Evolutionary conservation across 1,140 invertebrate species (phyloP), one percentile per base, ranked within the genome.

Genomic region (Trichomalopsis sarcophagae): DNA sequence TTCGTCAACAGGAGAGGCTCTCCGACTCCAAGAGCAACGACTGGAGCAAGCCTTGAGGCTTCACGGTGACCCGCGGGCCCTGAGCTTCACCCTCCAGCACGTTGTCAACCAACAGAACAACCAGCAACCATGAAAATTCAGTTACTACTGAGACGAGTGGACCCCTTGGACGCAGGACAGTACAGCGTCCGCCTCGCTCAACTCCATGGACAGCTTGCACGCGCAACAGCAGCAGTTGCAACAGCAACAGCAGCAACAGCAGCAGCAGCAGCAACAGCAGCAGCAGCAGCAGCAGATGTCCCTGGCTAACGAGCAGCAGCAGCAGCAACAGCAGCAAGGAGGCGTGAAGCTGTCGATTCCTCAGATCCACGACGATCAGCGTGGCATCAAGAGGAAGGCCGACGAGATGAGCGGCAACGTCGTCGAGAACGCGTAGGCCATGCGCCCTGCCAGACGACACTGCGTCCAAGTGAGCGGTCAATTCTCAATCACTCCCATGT

Each of bases 21-120:
- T 97, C 79, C 94, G 96, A 89, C 94, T 97, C 75, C 96, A 97
- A 89, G 97, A 97, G 89, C 96, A 97, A 88, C 94, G 97, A 89
- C 91, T 97, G 88, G 96, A 97, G 89, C 97, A 97, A 88, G 96
- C 97, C 11, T 90, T 97, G 85, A 94, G 97, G 87, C 94, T 97
- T 87, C 96, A 97, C 90, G 94, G 94, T 55, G 95, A 96, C 89
- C 95, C 95, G 2, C 93, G 95, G 68, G 94, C 95, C 50, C 90
- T 96, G 62, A 95, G 95, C 78, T 96, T 96, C 89, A 94, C 95
- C 40, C 93, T 96, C 87, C 93, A 94, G 87, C 94, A 95, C 88
- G 94, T 95, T 78, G 94, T 94, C 82, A 94, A 95, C 81, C 94
- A 95, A 87, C 94, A 94, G 84, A 94, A 91, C 87, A 94, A 92